phyloP scores from a whole-genome alignment of 2,888 invertebrate genomes.

The Macrosoma leucophasiata region DNA sequence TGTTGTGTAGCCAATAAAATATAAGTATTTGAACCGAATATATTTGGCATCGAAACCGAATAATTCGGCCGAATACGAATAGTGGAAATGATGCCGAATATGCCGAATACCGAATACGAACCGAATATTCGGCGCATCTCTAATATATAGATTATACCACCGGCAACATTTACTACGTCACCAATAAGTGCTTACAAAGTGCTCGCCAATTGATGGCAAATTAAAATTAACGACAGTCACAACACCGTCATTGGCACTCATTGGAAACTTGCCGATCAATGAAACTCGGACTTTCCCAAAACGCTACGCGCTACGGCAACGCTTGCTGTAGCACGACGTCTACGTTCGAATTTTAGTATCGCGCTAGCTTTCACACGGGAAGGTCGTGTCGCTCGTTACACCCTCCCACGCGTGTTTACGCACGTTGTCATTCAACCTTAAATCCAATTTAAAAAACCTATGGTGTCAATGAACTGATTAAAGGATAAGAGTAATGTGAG shows the following conservation, averaged over 20 bases:
- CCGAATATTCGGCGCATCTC: too few relatives aligned
- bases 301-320: constrained; percentile 41
- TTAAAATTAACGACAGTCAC: background rate
- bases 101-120: too few relatives aligned
- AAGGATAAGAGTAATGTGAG: constrained; percentile 35
- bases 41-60: too few relatives aligned
- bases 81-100: too few relatives aligned
- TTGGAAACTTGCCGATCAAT: constrained; percentile 50
- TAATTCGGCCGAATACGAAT: too few relatives aligned
- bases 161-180: too few relatives aligned
- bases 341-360: constrained; percentile 40
- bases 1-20: too few relatives aligned
- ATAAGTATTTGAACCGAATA: too few relatives aligned
- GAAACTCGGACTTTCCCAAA: constrained; percentile 43
- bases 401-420: constrained; percentile 44
- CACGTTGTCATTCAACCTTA: constrained; percentile 48
- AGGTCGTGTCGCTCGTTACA: constrained; percentile 31
- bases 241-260: too few relatives aligned
- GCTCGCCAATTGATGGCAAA: background rate
- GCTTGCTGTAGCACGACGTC: constrained; percentile 13
- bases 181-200: too few relatives aligned
- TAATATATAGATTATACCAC: too few relatives aligned
- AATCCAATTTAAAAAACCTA: constrained; percentile 57
- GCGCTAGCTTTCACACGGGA: constrained; percentile 35
- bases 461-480: constrained; percentile 41